Evolutionary conservation across 2,113 vertebrate species (phyloP).

Genomic region (Rhombomys opimus): DNA sequence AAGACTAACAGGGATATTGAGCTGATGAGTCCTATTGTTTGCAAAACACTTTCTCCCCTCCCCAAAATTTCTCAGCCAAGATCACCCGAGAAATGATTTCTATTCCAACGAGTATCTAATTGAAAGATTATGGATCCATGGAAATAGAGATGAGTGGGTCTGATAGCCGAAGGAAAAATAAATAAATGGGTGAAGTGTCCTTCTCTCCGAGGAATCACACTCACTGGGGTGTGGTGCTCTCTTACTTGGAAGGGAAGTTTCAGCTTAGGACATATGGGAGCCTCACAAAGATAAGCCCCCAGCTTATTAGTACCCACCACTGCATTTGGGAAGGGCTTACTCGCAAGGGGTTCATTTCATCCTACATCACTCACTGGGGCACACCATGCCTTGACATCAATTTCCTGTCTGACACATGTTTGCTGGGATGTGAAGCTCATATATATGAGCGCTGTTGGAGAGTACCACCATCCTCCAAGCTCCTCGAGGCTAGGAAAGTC

Average conservation of each 20-base stretch:
- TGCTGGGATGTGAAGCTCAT: slow-evolving; percentile 40
- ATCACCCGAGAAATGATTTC: slow-evolving; percentile 62
- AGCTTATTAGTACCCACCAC: neutral
- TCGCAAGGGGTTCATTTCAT: slow-evolving; percentile 1
- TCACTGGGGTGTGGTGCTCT: neutral
- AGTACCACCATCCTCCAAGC: neutral
- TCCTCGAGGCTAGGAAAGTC: too few relatives aligned
- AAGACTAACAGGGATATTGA: slow-evolving; percentile 66
- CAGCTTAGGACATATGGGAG: neutral
- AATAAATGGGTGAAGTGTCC: slow-evolving; percentile 41
- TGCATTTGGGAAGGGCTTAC: neutral
- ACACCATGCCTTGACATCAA: neutral
- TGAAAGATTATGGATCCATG: slow-evolving; percentile 48
- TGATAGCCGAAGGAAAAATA: slow-evolving; percentile 39
- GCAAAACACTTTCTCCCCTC: slow-evolving; percentile 46
- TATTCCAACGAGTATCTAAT: slow-evolving; percentile 55
- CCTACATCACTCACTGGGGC: neutral
- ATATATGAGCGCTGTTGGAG: neutral
- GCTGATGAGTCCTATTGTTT: slow-evolving; percentile 69
- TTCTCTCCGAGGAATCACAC: neutral
- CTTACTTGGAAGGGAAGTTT: slow-evolving; percentile 29
- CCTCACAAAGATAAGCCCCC: slow-evolving; percentile 29
- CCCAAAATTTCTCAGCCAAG: slow-evolving; percentile 18
- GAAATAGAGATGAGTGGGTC: slow-evolving; percentile 50
- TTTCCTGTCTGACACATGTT: slow-evolving; percentile 65